Evolutionary conservation across 2,797 vertebrate genomes (phyloP).

Genomic region (Poliocrania exsul): DNA sequence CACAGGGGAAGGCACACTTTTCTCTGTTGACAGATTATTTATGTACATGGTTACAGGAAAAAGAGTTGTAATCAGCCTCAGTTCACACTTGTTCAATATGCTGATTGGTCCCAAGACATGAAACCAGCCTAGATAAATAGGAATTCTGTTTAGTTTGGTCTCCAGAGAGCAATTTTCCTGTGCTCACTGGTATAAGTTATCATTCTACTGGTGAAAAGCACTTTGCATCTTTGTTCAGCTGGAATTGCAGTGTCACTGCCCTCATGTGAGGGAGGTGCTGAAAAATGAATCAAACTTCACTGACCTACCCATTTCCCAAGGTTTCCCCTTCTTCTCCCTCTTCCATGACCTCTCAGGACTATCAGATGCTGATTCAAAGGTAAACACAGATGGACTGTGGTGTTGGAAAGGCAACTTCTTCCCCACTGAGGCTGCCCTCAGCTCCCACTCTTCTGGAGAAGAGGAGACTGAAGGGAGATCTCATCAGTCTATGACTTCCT

Average conservation of each 20-base stretch:
- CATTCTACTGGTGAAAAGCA: neutral
- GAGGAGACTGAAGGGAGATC: neutral
- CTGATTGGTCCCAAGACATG: neutral
- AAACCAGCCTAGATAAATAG: neutral
- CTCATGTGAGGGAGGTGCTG: neutral
- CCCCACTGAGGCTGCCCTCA: accelerated
- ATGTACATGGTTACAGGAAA: constrained; percentile 22
- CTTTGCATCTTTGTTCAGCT: neutral
- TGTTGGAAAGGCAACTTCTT: neutral
- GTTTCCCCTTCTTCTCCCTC: neutral
- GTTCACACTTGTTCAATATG: neutral
- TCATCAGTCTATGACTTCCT: neutral
- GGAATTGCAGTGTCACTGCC: neutral
- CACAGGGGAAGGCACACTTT: constrained; percentile 13
- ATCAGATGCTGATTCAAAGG: neutral
- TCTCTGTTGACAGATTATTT: constrained; percentile 78
- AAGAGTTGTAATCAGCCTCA: neutral
- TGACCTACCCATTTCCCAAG: neutral
- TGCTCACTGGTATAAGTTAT: neutral
- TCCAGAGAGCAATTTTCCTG: neutral
- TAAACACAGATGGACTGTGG: accelerated
- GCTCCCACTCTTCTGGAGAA: neutral
- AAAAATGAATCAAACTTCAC: neutral
- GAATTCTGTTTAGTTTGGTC: neutral
- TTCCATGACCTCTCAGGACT: neutral